A percentile compares a stretch with the other conserved stretches of the same genome.
Evolutionary conservation across 2,797 vertebrate species (phyloP).

Genomic region (Novumbra hubbsi): DNA sequence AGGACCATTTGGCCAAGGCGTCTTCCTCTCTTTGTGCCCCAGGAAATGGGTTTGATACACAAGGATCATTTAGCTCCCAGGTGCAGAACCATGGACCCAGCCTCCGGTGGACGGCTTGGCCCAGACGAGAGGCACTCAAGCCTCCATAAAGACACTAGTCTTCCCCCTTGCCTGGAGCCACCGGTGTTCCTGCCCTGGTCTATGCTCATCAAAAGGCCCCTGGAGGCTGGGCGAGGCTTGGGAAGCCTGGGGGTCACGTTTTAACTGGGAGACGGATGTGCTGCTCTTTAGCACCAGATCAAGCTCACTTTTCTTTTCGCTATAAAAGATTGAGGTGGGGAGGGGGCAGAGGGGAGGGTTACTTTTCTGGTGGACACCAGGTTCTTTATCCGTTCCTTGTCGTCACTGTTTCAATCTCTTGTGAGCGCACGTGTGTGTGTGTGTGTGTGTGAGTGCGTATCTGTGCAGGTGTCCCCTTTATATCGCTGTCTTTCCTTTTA

Average conservation of each 20-base stretch:
- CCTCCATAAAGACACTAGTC: conserved; percentile 77
- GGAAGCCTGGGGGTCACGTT: conserved; percentile 9
- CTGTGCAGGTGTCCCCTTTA: conserved; percentile 74
- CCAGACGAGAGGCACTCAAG: conserved; percentile 73
- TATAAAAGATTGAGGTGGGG: conserved; percentile 47
- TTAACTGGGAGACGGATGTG: conserved; percentile 45
- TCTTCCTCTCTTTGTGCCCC: conserved; percentile 65
- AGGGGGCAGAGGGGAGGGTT: conserved; percentile 52
- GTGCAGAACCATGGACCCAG: conserved; percentile 67
- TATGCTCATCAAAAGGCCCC: conserved; percentile 72
- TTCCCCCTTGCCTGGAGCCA: conserved; percentile 67
- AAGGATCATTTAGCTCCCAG: conserved; percentile 76
- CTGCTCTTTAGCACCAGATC: not conserved
- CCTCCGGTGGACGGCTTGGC: conserved; percentile 65
- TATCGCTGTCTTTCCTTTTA: conserved; percentile 42
- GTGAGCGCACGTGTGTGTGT: conserved; percentile 20
- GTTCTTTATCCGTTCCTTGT: conserved; percentile 68
- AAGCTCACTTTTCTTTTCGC: not conserved
- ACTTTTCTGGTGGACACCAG: conserved; percentile 70
- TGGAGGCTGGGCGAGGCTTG: conserved; percentile 54
- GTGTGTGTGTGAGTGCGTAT: conserved; percentile 65
- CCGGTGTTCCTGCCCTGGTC: conserved; percentile 69
- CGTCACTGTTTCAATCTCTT: conserved; percentile 17
- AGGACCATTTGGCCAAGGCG: conserved; percentile 63
- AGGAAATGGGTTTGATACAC: conserved; percentile 73